phyloP scores from a whole-genome alignment of 2,797 vertebrate genomes.

The Sarcoramphus papa region DNA sequence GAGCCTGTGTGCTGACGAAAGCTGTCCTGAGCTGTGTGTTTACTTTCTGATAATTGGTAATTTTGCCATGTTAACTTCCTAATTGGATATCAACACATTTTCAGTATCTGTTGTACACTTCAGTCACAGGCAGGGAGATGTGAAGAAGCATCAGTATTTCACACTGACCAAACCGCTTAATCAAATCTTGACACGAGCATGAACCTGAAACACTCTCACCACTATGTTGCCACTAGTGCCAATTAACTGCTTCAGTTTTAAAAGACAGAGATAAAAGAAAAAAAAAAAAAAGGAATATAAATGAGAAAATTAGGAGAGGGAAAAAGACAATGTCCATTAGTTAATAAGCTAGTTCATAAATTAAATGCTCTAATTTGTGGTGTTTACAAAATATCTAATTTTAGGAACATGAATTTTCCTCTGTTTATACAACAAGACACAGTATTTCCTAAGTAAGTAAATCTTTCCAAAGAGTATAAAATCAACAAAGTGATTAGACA shows the following conservation, averaged over 20 bases:
- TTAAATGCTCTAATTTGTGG: not conserved
- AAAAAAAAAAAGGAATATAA: not conserved
- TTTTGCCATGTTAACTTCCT: not conserved
- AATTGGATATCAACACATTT: not conserved
- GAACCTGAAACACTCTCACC: not conserved
- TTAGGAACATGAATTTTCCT: conserved; percentile 29
- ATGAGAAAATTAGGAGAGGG: not conserved
- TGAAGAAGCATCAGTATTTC: not conserved
- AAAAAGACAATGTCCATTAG: not conserved
- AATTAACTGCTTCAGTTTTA: not conserved
- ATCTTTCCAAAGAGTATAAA: not conserved
- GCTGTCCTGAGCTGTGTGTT: not conserved
- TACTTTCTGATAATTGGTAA: not conserved
- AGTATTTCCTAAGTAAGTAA: conserved; percentile 32
- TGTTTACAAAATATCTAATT: conserved; percentile 51
- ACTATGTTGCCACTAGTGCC: not conserved
- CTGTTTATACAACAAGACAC: conserved; percentile 27
- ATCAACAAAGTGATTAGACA: not conserved
- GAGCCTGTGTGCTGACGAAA: accelerated
- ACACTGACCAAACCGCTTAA: not conserved
- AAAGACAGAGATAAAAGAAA: not conserved
- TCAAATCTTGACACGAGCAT: not conserved
- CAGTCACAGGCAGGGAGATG: not conserved
- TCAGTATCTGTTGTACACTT: not conserved
- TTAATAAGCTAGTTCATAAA: not conserved